Percentiles rank a stretch among this genome's conserved stretches.
These are phyloP conservation scores for Ptychochromis oligacanthus DNA, from an alignment of 2,113 vertebrate genomes.

Conservation along the genomic window DNA sequence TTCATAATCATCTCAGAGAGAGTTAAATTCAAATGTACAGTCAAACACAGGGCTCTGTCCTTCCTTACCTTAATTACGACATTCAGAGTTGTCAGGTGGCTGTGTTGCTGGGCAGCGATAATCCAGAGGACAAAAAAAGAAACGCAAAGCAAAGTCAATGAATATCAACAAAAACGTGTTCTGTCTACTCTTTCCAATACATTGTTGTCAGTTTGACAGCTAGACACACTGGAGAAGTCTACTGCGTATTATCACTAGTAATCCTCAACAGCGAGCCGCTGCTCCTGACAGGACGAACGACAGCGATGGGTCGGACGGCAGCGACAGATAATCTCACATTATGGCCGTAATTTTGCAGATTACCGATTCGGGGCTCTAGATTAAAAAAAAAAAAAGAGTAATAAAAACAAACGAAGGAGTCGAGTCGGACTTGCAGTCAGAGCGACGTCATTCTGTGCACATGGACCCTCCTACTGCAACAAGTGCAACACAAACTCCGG, in stretches of 20 bases:
- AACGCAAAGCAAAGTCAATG: conserved; percentile 62
- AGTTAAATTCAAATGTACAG: conserved; percentile 27
- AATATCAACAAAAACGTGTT: conserved; percentile 50
- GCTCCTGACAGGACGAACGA: conserved; percentile 68
- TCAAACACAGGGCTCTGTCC: conserved; percentile 33
- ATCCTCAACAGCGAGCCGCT: conserved; percentile 70
- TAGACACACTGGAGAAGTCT: conserved; percentile 68
- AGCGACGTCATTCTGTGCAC: conserved; percentile 79
- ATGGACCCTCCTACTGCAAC: conserved; percentile 81
- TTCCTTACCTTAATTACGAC: conserved; percentile 84
- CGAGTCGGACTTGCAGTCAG: conserved; percentile 75
- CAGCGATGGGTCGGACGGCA: conserved; percentile 63
- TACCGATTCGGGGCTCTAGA: conserved; percentile 52
- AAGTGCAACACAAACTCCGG: conserved; percentile 77
- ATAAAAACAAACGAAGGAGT: conserved; percentile 80
- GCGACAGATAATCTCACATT: conserved; percentile 68
- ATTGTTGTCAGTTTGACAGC: conserved; percentile 82
- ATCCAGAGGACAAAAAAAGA: conserved; percentile 69
- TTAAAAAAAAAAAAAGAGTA: conserved; percentile 53
- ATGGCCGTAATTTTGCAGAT: conserved; percentile 60
- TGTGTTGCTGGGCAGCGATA: conserved; percentile 81
- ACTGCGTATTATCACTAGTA: conserved; percentile 74
- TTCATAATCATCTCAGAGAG: neutral
- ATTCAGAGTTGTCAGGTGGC: conserved; percentile 83
- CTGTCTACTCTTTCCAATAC: conserved; percentile 61